A percentile compares a stretch with the other conserved stretches of the same genome.
These are phyloP conservation scores for Phyllostomus discolor DNA, from an alignment of 2,113 vertebrate genomes.

Conservation along the genomic window DNA sequence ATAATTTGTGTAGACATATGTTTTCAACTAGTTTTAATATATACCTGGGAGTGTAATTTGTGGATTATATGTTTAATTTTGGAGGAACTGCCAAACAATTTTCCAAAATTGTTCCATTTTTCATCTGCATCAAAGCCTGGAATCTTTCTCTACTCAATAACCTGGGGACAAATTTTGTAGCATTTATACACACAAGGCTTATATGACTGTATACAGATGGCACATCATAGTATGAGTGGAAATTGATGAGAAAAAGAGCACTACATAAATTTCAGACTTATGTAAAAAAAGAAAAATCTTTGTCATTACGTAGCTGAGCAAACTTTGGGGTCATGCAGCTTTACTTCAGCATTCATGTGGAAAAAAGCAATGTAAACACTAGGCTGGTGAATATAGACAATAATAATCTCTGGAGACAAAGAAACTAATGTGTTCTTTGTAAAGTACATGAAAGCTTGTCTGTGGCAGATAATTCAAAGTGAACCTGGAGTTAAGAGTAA, in stretches of 20 bases:
- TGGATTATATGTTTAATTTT: background rate
- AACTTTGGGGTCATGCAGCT: background rate
- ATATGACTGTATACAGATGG: background rate
- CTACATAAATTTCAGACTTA: background rate
- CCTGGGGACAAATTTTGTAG: background rate
- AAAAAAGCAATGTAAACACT: background rate
- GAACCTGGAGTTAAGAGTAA: background rate
- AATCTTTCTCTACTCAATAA: background rate
- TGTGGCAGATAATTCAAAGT: background rate
- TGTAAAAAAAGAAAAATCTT: background rate
- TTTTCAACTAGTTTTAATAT: background rate
- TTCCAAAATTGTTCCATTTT: background rate
- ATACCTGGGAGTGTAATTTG: background rate
- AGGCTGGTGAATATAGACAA: background rate
- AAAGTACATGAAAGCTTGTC: background rate
- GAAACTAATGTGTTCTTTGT: background rate
- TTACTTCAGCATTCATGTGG: background rate
- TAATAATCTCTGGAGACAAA: background rate
- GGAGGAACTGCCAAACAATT: background rate
- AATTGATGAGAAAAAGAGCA: background rate
- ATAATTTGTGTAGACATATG: background rate
- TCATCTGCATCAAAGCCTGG: background rate
- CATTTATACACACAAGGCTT: background rate
- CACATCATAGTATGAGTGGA: background rate
- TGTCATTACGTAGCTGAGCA: background rate